Evolutionary conservation across 2,113 vertebrate genomes (phyloP).

Genomic region (Microcebus murinus): DNA sequence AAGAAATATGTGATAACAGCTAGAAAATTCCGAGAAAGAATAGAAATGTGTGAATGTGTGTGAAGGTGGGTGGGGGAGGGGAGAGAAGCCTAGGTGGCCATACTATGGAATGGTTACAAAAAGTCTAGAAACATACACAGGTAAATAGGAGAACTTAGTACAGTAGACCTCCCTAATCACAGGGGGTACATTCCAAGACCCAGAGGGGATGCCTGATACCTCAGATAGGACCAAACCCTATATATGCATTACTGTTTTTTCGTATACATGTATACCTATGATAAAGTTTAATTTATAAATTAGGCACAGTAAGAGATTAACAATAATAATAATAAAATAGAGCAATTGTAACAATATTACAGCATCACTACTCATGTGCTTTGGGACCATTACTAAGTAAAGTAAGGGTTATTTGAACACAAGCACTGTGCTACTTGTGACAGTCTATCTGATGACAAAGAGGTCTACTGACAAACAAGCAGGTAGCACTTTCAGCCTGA

Average conservation of each 20-base stretch:
- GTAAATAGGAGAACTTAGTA: background rate
- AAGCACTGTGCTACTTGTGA: background rate
- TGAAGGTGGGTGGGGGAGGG: accelerated
- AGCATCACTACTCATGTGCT: background rate
- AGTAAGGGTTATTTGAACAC: background rate
- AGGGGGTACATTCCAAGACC: background rate
- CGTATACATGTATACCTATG: background rate
- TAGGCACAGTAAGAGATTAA: background rate
- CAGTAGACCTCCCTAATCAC: background rate
- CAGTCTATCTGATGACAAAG: background rate
- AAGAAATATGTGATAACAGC: background rate
- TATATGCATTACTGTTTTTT: background rate
- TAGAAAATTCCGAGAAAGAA: background rate
- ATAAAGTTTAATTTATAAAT: background rate
- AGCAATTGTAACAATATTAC: background rate
- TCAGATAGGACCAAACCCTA: background rate
- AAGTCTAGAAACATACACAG: background rate
- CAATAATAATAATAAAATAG: background rate
- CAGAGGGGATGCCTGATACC: background rate
- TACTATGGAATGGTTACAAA: background rate
- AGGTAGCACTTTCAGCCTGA: background rate
- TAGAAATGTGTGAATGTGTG: background rate
- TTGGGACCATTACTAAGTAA: background rate
- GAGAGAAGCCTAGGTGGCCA: background rate
- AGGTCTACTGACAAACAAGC: background rate